These are phyloP conservation scores for Octopus sinensis DNA, from an alignment of 1,140 invertebrate genomes.

Conservation along the genomic window DNA sequence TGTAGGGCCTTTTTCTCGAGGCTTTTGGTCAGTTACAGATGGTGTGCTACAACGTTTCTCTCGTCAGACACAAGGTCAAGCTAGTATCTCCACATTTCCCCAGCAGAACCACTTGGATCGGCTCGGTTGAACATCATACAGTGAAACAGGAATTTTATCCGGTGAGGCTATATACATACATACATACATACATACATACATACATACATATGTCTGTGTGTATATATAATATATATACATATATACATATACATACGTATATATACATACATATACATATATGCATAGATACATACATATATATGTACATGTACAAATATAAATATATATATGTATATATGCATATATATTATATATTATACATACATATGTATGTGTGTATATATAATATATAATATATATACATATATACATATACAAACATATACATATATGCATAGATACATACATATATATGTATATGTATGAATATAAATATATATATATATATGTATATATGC, in stretches of 20 bases:
- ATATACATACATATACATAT: not conserved
- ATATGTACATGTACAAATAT: not conserved
- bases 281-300: not conserved
- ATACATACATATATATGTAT: no score
- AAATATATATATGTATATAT: not conserved
- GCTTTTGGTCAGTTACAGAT: no score
- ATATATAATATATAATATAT: not conserved
- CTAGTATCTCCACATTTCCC: no score
- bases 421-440: not conserved
- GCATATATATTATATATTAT: not conserved
- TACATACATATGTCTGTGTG: slow-evolving; percentile 7
- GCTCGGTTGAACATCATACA: not conserved
- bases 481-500: no score
- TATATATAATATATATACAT: slow-evolving; percentile 11
- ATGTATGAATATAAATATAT: no score
- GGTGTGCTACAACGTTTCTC: no score
- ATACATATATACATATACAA: not conserved
- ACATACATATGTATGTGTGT: not conserved
- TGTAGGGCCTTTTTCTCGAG: no score
- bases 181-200: slow-evolving; percentile 12
- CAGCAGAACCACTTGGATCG: no score
- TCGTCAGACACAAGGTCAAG: no score
- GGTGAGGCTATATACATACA: not conserved
- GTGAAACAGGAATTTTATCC: not conserved
- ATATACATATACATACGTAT: slow-evolving; percentile 5